Conservation (phyloP, 2,797 vertebrate species). For the Dendrocincla tyrannina region DNA sequence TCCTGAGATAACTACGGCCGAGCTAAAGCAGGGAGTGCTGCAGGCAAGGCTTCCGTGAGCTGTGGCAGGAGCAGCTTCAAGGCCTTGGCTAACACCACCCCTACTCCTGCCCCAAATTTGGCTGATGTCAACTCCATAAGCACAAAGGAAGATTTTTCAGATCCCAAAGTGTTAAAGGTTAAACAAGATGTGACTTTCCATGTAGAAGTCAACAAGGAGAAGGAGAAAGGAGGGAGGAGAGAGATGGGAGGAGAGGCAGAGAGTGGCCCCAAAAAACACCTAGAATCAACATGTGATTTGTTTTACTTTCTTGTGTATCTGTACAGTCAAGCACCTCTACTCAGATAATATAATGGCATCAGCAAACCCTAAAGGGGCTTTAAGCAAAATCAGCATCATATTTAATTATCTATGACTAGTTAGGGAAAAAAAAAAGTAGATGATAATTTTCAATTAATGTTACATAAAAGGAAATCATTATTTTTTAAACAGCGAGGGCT, state of each 20-base stretch:
- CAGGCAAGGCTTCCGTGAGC: not conserved
- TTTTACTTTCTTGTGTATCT: not conserved
- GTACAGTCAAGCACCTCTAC: not conserved
- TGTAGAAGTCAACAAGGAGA: not conserved
- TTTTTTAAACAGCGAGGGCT: not conserved
- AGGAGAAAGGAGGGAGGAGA: not conserved
- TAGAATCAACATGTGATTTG: not conserved
- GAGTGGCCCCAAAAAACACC: not conserved
- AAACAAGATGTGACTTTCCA: not conserved
- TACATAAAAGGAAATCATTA: not conserved
- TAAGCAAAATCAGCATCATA: not conserved
- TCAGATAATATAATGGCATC: not conserved
- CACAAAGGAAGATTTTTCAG: not conserved
- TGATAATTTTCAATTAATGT: not conserved
- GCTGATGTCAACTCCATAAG: not conserved
- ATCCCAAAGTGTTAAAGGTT: not conserved
- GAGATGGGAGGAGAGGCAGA: not conserved
- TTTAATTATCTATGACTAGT: not conserved
- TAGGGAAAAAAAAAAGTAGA: fast-evolving
- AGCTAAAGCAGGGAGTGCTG: not conserved
- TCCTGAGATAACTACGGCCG: not conserved
- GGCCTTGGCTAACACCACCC: not conserved
- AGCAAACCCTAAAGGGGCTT: not conserved
- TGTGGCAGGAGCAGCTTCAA: not conserved
- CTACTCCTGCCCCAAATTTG: not conserved